These are phyloP conservation scores for Scaptomyza cyrtandrae DNA, from an alignment of 2,888 invertebrate species.

Conservation along the genomic window DNA sequence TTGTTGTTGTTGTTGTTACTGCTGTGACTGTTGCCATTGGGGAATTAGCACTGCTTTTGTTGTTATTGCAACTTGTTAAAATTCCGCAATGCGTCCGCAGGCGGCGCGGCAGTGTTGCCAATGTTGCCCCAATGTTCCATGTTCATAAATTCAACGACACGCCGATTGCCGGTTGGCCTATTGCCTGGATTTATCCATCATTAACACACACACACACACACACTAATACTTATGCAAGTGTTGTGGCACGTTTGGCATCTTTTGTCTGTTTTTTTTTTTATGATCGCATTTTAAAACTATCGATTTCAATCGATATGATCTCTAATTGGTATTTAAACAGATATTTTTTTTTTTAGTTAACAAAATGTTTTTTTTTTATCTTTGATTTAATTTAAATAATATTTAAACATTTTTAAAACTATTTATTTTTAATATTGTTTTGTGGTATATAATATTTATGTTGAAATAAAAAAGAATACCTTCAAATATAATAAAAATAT, in stretches of 20 bases:
- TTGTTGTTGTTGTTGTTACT: constrained; percentile 24
- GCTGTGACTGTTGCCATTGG: constrained; percentile 60
- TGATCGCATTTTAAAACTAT: constrained; percentile 5
- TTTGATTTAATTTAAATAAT: not conserved
- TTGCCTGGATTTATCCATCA: constrained; percentile 36
- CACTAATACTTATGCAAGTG: not conserved
- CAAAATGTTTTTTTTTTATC: not conserved
- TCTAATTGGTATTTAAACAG: not conserved
- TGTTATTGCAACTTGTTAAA: constrained; percentile 77
- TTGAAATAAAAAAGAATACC: too few species aligned
- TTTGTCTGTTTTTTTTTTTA: too few species aligned
- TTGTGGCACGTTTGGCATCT: not conserved
- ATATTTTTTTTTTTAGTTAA: not conserved
- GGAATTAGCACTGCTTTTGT: constrained; percentile 76
- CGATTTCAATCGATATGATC: constrained; percentile 11
- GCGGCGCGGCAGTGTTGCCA: constrained; percentile 27
- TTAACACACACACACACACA: constrained; percentile 28
- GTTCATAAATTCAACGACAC: constrained; percentile 73
- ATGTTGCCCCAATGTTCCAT: constrained; percentile 36
- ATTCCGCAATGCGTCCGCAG: constrained; percentile 63
- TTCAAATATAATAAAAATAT: too few species aligned
- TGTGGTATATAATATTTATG: too few species aligned
- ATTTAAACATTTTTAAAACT: too few species aligned
- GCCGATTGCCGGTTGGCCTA: constrained; percentile 24
- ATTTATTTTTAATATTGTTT: too few species aligned